Evolutionary conservation across 2,797 vertebrate species (phyloP).

Genomic region (Rhynchotus rufescens): DNA sequence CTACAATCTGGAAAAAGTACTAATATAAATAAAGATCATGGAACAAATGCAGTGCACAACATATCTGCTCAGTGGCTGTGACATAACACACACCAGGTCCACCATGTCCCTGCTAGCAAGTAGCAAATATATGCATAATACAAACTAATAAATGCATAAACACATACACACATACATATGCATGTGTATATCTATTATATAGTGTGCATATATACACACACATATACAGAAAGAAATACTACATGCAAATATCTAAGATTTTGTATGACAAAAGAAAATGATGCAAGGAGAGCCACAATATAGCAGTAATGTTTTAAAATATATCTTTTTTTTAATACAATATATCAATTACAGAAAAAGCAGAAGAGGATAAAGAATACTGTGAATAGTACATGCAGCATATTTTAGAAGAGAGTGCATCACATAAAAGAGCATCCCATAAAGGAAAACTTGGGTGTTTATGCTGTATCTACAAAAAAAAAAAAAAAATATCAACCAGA

Average conservation of each 20-base stretch:
- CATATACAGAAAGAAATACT: background rate
- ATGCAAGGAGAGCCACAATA: background rate
- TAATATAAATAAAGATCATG: background rate
- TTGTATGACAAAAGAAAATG: background rate
- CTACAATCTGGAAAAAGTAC: background rate
- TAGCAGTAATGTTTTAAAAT: background rate
- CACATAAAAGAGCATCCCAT: background rate
- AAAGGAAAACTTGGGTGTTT: background rate
- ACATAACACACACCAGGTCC: background rate
- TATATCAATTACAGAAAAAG: background rate
- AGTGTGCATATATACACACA: background rate
- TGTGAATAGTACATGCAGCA: background rate
- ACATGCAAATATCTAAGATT: background rate
- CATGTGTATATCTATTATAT: too few relatives aligned
- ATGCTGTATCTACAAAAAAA: background rate
- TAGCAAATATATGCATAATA: too few relatives aligned
- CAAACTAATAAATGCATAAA: too few relatives aligned
- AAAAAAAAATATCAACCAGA: too few relatives aligned
- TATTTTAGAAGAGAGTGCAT: background rate
- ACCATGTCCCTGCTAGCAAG: background rate
- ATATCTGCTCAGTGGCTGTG: background rate
- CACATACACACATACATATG: too few relatives aligned
- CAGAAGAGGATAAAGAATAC: background rate
- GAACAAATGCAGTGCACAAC: background rate
- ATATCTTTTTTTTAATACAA: accelerated